Percentiles rank a stretch among this genome's conserved stretches.
Evolutionary conservation across 2,888 invertebrate species (phyloP).

Genomic region (Eubasilissa splendida): DNA sequence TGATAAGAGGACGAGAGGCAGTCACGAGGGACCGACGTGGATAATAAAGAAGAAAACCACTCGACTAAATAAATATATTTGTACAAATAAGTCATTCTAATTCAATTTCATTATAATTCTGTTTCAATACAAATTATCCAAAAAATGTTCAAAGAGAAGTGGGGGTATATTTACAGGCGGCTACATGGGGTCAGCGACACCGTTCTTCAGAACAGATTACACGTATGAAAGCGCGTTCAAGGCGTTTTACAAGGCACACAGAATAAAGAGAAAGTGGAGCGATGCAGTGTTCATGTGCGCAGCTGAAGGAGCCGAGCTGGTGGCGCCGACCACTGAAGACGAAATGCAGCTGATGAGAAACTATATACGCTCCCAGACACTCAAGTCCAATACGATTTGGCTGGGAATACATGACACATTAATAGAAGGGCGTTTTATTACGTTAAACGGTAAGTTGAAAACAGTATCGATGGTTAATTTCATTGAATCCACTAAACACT

Average conservation of each 20-base stretch:
- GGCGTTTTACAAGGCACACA: not conserved
- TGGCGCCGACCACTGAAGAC: not conserved
- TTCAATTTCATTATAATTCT: no score
- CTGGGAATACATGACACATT: not conserved
- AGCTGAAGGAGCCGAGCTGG: slow-evolving; percentile 6
- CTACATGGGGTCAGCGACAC: not conserved
- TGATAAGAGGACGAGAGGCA: no score
- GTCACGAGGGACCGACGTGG: no score
- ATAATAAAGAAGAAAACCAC: no score
- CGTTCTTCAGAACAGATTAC: not conserved
- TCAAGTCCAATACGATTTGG: not conserved
- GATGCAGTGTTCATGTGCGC: not conserved
- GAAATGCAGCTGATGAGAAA: not conserved
- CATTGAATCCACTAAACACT: no score
- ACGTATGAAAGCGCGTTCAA: not conserved
- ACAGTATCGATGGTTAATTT: no score
- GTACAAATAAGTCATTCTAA: no score
- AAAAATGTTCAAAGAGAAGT: no score
- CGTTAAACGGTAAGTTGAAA: not conserved
- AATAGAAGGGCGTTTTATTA: not conserved
- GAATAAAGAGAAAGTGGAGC: not conserved
- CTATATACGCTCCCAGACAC: not conserved
- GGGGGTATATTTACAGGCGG: not conserved
- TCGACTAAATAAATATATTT: no score
- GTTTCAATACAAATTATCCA: no score